Evolutionary conservation across 1,140 invertebrate genomes (phyloP), one percentile per base, ranked within the genome.

Genomic region (Leptinotarsa defecta): DNA sequence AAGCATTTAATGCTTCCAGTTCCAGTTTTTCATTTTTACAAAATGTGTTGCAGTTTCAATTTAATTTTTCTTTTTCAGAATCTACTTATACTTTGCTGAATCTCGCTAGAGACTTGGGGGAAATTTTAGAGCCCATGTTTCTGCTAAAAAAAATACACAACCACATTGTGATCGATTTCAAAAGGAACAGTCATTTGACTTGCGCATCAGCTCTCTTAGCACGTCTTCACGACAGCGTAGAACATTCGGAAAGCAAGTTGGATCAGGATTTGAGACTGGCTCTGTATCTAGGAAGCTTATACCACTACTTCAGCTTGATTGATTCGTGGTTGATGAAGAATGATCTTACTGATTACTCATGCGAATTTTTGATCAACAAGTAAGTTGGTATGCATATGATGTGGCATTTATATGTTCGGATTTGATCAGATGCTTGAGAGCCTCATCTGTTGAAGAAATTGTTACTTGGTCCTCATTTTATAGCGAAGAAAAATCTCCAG

Each of bases 271-370:
- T 89, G 22, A 86, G 86, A 77, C 83, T 86, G 13, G 86, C 84
- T 75, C 79, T 90, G 52, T 89, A 88, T 77, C 73, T 89, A 22
- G 83, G 85, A 68, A 87, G 86, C 80, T 81, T 88, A 71, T 85
- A 81, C 65, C 86, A 87, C 73, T 90, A 89, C 81, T 81, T 89
- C 20, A 86, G 86, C 70, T 86, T 90, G 62, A 87, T 89, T 24
- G 86, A 89, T 67, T 83, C 81, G 3, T 90, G 89, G 89, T 82
- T 90, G 68, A 87, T 84, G 19, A 87, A 88, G 74, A 88, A 89
- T 74, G 84, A 86, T 72, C 81, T 90, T 6, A 85, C 87, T 76
- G 89, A 90, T 79, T 86, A 85, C 81, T 86, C 86, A 68, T 79
- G 86, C 17, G 89, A 90, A 82, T 90, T 90, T 84, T 81, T 89